Conservation (phyloP, 2,888 invertebrate genomes). For the Eulithis testata region DNA sequence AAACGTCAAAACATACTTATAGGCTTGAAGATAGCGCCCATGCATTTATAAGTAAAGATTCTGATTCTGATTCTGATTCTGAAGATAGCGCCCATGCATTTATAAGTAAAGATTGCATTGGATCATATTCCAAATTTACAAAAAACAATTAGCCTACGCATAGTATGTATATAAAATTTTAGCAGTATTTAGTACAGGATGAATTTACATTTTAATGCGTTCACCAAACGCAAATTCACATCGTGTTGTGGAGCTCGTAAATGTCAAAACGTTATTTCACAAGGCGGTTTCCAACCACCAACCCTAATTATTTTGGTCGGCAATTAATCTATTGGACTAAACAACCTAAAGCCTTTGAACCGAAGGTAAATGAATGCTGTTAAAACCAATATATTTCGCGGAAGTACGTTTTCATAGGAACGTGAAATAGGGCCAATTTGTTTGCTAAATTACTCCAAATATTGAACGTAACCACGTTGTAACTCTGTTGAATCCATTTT, state of each 20-base stretch:
- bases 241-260: constrained; percentile 47
- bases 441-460: constrained; percentile 15
- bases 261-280: constrained; percentile 59
- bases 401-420: constrained; percentile 23
- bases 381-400: constrained; percentile 40
- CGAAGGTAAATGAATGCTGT: constrained; percentile 43
- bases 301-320: constrained; percentile 58
- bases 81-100: neutral
- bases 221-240: constrained; percentile 21
- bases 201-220: constrained; percentile 29
- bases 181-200: constrained; percentile 13
- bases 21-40: neutral
- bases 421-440: constrained; percentile 18
- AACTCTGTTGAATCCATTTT: neutral
- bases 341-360: constrained; percentile 53
- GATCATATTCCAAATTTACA: neutral
- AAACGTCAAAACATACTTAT: no score
- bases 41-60: neutral
- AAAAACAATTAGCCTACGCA: neutral
- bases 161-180: constrained; percentile 5
- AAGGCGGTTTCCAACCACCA: constrained; percentile 50
- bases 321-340: constrained; percentile 60
- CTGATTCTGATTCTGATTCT: no score
- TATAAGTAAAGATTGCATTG: neutral
- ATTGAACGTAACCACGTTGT: neutral